Conservation (phyloP, 2,888 invertebrate genomes). For the Megalurothrips usitatus region DNA sequence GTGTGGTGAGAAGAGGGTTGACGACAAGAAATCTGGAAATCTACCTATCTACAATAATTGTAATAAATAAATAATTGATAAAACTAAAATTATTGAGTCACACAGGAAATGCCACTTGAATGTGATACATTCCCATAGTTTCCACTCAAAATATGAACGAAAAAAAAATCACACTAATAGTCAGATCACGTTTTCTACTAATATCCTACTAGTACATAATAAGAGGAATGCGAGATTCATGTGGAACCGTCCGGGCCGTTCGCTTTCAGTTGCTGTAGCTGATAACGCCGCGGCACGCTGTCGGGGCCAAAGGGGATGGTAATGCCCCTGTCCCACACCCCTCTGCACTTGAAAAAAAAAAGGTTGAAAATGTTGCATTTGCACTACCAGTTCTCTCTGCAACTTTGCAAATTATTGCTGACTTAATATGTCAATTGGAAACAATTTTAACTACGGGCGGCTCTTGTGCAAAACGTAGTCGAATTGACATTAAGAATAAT, state of each 20-base stretch:
- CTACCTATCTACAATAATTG: conserved; percentile 23
- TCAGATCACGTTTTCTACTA: conserved; percentile 20
- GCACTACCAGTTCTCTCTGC: no score
- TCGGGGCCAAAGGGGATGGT: neutral
- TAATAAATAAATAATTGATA: conserved; percentile 28
- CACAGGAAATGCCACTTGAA: neutral
- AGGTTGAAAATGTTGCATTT: no score
- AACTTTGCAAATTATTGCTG: neutral
- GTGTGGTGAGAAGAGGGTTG: neutral
- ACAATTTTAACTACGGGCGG: neutral
- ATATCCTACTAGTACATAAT: conserved; percentile 15
- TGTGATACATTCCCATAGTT: neutral
- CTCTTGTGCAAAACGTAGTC: neutral
- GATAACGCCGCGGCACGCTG: neutral
- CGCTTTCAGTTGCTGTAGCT: neutral
- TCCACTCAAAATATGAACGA: neutral
- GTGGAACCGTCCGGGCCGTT: neutral
- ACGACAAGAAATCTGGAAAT: conserved; percentile 8
- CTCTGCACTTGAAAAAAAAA: neutral
- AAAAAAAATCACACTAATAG: conserved; percentile 25
- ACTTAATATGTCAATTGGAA: neutral
- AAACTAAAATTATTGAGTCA: conserved; percentile 27
- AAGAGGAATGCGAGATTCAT: conserved; percentile 4
- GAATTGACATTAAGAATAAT: neutral
- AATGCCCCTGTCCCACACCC: neutral